Evolutionary conservation across 92 coral and sea anemone species (phyloP).

Genomic region (Siderastrea radians): DNA sequence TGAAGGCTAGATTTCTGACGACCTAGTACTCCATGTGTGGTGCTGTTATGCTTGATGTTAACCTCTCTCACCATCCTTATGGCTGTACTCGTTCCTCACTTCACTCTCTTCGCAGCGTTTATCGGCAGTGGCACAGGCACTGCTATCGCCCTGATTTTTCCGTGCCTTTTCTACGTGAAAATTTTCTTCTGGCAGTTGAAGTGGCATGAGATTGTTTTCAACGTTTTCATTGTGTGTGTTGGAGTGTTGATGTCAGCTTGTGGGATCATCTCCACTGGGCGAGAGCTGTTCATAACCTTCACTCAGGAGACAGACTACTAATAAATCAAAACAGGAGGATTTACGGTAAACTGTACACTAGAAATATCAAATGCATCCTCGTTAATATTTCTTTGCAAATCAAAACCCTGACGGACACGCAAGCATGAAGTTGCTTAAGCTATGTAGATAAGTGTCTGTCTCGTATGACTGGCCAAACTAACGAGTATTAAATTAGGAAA

Average conservation of each 20-base stretch:
- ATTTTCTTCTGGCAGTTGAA: conserved; percentile 63
- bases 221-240: conserved; percentile 74
- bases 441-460: no score
- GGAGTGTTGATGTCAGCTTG: conserved; percentile 72
- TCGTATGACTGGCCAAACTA: no score
- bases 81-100: conserved; percentile 83
- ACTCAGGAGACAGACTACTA: conserved; percentile 29
- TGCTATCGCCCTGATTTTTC: conserved; percentile 78
- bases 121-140: conserved; percentile 85
- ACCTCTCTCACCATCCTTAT: conserved; percentile 67
- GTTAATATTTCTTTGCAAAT: no score
- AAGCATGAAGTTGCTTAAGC: not conserved
- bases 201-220: conserved; percentile 72
- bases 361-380: not conserved
- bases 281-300: conserved; percentile 44
- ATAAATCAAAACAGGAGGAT: not conserved
- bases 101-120: conserved; percentile 80
- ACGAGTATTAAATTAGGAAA: no score
- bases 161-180: conserved; percentile 80
- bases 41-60: conserved; percentile 67
- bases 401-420: not conserved
- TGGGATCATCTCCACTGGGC: conserved; percentile 73
- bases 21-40: conserved; percentile 57
- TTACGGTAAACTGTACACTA: not conserved
- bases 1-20: conserved; percentile 68